These are phyloP conservation scores for Nothobranchius kuhntae DNA, from an alignment of 2,113 vertebrate species.

Conservation along the genomic window DNA sequence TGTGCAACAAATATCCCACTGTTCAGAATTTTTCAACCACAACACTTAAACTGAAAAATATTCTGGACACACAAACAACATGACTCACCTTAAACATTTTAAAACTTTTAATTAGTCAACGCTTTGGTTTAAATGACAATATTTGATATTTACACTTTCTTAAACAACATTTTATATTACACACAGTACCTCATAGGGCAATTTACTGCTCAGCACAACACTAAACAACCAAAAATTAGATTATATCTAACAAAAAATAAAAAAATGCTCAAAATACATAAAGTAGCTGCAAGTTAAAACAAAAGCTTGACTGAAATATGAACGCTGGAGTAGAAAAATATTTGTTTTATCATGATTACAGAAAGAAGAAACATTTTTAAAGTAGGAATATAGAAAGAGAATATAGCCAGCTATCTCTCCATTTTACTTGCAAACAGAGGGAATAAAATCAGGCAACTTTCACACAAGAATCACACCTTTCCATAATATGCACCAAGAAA, in stretches of 20 bases:
- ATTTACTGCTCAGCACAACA: slow-evolving; percentile 32
- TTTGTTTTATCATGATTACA: slow-evolving; percentile 72
- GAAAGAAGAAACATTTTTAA: slow-evolving; percentile 54
- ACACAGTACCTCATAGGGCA: slow-evolving; percentile 43
- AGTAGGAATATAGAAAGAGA: slow-evolving; percentile 62
- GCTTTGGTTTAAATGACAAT: slow-evolving; percentile 88
- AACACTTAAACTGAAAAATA: no score
- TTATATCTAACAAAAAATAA: slow-evolving; percentile 20
- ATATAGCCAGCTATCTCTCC: slow-evolving; percentile 82
- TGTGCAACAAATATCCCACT: no score
- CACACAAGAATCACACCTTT: slow-evolving; percentile 34
- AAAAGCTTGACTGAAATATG: slow-evolving; percentile 36
- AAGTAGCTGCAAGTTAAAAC: slow-evolving; percentile 27
- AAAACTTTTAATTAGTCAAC: slow-evolving; percentile 55
- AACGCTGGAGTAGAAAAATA: slow-evolving; percentile 74
- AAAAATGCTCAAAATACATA: slow-evolving; percentile 14
- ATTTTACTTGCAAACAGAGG: slow-evolving; percentile 59
- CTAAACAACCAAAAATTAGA: slow-evolving; percentile 13
- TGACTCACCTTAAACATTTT: not conserved
- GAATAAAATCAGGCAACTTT: slow-evolving; percentile 23
- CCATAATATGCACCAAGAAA: slow-evolving; percentile 4
- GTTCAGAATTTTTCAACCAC: no score
- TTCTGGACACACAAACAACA: not conserved
- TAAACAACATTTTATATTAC: slow-evolving; percentile 85
- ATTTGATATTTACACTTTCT: slow-evolving; percentile 93